Base-by-base conservation (phyloP, 2,113 vertebrate genomes). In the Hyla sarda region DNA sequence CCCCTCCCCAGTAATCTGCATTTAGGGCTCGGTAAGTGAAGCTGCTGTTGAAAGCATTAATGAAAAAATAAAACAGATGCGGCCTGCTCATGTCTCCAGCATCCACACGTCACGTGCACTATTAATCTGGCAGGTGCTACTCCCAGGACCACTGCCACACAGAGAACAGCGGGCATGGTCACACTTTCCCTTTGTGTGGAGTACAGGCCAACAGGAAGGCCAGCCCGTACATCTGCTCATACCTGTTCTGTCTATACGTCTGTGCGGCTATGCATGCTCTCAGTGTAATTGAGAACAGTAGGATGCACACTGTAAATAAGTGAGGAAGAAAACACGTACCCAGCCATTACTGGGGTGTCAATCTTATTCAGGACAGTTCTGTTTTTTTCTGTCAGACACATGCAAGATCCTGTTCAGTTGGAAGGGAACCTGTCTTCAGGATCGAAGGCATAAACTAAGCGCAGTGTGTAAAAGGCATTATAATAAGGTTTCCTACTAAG, bases 41-140 rank as follows among this genome's bases (percentile, higher is more conserved):
- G 58, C 79, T 65, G 79, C n/a, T 65, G 79, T 13, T 65, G 37
- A 81, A 47, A 60, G 58, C 23, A 47, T 81, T 62, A 48, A 65
- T 32, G 30, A 48, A 81, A 65, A 41, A 41, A 41, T 8, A 81
- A 81, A 65, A 32, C 78, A 81, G 56, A 65, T 81, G 79, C 79
- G 41, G 34, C 79, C 58, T 28, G 56, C 79, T 65, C 77, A 80
- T 60, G 77, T 80, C 77, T 60, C 5, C 32, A 41, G 77, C 54
- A 45, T 80, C 56, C 77, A 47, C 77, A 60, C 34, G 41, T 80
- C 54, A 80, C 77, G 56, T 80, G 77, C 58, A 37, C 77, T 45
- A 11, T 13, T 81, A 81, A 81, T 65, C 58, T 65, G 76, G 58
- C 79, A 81, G 79, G 79, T 81, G 79, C 37, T 47, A 41, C 37